A percentile compares a stretch with the other conserved stretches of the same genome.
Conservation (phyloP, 2,797 vertebrate species). For the Gouania willdenowi region DNA sequence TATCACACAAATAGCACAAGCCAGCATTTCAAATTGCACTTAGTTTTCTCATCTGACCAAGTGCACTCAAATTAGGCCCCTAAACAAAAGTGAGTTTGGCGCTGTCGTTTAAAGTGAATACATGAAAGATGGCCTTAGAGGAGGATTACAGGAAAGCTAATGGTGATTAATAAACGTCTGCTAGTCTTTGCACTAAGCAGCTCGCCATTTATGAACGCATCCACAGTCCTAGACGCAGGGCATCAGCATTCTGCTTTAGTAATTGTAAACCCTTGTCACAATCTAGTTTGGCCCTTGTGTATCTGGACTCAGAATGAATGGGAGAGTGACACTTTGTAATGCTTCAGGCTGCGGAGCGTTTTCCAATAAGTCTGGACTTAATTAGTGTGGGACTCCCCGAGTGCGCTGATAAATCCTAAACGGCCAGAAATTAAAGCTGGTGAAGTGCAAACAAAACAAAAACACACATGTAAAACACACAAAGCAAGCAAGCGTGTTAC, state of each 20-base stretch:
- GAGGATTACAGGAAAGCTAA: slow-evolving; percentile 13
- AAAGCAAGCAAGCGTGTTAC: background rate
- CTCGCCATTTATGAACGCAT: slow-evolving; percentile 27
- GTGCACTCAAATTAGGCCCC: too few relatives aligned
- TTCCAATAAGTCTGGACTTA: slow-evolving; percentile 56
- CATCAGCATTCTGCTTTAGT: slow-evolving; percentile 35
- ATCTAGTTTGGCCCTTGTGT: slow-evolving; percentile 14
- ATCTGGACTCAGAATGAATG: slow-evolving; percentile 43
- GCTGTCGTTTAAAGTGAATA: slow-evolving; percentile 14
- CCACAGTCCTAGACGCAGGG: slow-evolving; percentile 12
- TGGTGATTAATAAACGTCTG: slow-evolving; percentile 3
- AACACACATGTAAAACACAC: slow-evolving; percentile 2
- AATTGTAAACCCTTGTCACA: slow-evolving; percentile 26
- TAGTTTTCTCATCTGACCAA: too few relatives aligned
- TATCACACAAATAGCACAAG: too few relatives aligned
- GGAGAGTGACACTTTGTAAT: slow-evolving; percentile 52
- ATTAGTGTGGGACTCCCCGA: slow-evolving; percentile 60
- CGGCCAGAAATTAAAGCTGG: slow-evolving; percentile 35
- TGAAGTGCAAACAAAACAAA: slow-evolving; percentile 35
- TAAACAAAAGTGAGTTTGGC: too few relatives aligned
- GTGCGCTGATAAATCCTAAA: slow-evolving; percentile 46
- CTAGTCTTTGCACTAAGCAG: background rate
- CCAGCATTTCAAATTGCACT: too few relatives aligned
- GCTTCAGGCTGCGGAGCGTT: slow-evolving; percentile 47
- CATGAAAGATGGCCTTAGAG: slow-evolving; percentile 33